These are phyloP conservation scores for Recurvirostra avosetta DNA, from an alignment of 2,113 vertebrate genomes.

Conservation along the genomic window DNA sequence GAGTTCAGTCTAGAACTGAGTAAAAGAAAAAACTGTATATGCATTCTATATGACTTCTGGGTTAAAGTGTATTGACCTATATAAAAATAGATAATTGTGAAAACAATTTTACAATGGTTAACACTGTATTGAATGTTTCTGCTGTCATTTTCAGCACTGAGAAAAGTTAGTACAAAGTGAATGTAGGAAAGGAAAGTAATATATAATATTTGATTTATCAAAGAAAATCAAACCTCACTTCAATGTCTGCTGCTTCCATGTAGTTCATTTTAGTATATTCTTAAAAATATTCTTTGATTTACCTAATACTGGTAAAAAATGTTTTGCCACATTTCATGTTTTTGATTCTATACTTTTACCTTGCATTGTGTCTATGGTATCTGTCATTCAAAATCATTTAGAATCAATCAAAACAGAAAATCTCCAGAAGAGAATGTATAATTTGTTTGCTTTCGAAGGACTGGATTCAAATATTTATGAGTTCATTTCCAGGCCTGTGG, in stretches of 20 bases:
- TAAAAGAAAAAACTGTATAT: not conserved
- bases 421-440: not conserved
- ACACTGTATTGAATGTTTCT: not conserved
- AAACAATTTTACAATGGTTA: not conserved
- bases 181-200: not conserved
- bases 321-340: not conserved
- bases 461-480: not conserved
- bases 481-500: not conserved
- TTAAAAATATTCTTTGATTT: not conserved
- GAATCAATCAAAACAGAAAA: not conserved
- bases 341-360: not conserved
- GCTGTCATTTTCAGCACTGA: not conserved
- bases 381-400: not conserved
- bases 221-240: not conserved
- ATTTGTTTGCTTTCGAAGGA: not conserved
- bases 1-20: not conserved
- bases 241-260: not conserved
- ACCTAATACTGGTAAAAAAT: not conserved
- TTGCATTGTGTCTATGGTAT: not conserved
- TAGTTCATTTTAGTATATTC: not conserved
- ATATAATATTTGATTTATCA: not conserved
- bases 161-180: not conserved
- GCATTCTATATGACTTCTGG: not conserved
- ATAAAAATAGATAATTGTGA: not conserved
- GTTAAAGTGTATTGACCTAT: not conserved